phyloP scores from a whole-genome alignment of 2,888 invertebrate species.

The Drosophila affinis region DNA sequence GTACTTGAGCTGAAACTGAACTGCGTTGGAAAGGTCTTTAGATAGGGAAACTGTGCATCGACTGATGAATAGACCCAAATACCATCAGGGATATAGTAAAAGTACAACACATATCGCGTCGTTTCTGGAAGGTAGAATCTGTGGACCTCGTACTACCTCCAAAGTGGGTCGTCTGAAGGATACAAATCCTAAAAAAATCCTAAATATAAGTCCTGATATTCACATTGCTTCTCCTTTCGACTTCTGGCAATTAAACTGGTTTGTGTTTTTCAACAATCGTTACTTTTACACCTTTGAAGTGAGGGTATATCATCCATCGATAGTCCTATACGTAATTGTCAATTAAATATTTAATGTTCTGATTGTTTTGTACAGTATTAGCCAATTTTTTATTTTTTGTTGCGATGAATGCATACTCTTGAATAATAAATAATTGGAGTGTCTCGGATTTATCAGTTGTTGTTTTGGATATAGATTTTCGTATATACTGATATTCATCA shows the following conservation, averaged over 20 bases:
- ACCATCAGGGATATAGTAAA: conserved; percentile 30
- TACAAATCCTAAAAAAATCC: conserved; percentile 25
- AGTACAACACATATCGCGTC: conserved; percentile 28
- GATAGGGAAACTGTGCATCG: conserved; percentile 28
- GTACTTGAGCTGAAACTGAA: neutral
- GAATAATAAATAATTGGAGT: too few relatives aligned
- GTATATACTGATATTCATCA: too few relatives aligned
- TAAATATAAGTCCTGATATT: conserved; percentile 31
- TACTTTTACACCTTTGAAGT: conserved; percentile 10
- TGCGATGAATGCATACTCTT: too few relatives aligned
- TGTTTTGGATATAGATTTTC: too few relatives aligned
- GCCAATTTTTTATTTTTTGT: too few relatives aligned
- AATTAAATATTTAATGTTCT: conserved; percentile 24
- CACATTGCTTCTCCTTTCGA: conserved; percentile 6
- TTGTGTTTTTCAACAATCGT: neutral
- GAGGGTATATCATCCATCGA: neutral
- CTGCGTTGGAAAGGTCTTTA: conserved; percentile 37
- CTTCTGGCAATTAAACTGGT: conserved; percentile 6
- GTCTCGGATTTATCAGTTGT: too few relatives aligned
- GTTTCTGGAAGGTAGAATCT: conserved; percentile 41
- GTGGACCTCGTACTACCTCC: conserved; percentile 34
- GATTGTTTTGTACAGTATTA: conserved; percentile 21
- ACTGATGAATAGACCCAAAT: conserved; percentile 27
- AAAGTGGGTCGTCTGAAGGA: conserved; percentile 12
- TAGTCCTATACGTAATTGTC: neutral